Evolutionary conservation across 2,888 invertebrate genomes (phyloP).

Genomic region (Rhagophthalmus giganteus): DNA sequence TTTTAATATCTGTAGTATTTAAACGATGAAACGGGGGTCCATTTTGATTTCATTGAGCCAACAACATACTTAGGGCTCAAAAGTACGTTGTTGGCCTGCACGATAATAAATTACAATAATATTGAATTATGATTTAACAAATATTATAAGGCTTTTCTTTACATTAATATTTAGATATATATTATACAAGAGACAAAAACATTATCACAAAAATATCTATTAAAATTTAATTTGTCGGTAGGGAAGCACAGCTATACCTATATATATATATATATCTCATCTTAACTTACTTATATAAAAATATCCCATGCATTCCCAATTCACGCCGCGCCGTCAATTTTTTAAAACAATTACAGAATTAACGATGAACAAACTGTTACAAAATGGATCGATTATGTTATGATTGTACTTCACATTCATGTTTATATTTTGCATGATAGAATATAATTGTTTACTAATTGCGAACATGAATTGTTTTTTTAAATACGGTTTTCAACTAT

Average conservation of each 20-base stretch:
- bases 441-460: background rate
- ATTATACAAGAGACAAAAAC: background rate
- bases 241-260: constrained; percentile 31
- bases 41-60: constrained; percentile 15
- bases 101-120: too few species aligned
- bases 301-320: constrained; percentile 16
- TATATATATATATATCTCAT: too few species aligned
- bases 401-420: constrained; percentile 30
- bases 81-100: constrained; percentile 27
- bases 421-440: constrained; percentile 1
- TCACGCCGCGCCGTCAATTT: constrained; percentile 1
- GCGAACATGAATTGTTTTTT: background rate
- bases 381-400: too few species aligned
- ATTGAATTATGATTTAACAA: constrained; percentile 10
- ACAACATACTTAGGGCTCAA: constrained; percentile 28
- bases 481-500: constrained; percentile 2
- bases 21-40: constrained; percentile 17
- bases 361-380: too few species aligned
- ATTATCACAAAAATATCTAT: constrained; percentile 10
- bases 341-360: constrained; percentile 1
- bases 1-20: constrained; percentile 18
- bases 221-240: constrained; percentile 1
- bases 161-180: constrained; percentile 11
- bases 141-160: constrained; percentile 24
- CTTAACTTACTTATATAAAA: constrained; percentile 21